phyloP scores from a whole-genome alignment of 1,140 invertebrate species.

The Zaprionus davidi region DNA sequence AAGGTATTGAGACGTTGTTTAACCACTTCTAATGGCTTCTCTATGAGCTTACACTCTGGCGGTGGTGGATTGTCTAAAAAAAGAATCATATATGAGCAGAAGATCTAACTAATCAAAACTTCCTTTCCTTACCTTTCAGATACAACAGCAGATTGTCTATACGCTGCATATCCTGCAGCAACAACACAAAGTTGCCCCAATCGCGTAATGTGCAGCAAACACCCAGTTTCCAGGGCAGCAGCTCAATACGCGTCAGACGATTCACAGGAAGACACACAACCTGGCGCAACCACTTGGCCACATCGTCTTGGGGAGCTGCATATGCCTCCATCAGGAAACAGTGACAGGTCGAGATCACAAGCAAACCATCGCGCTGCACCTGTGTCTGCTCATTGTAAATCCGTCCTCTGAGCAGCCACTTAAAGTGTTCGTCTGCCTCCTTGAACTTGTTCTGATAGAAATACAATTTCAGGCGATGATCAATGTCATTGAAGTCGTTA shows the following conservation, averaged over 20 bases:
- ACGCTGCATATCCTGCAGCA: conserved; percentile 72
- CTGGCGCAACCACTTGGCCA: conserved; percentile 76
- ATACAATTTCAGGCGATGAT: conserved; percentile 87
- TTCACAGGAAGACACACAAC: conserved; percentile 55
- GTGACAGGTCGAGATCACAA: conserved; percentile 86
- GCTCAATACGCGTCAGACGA: conserved; percentile 58
- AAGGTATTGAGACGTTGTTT: conserved; percentile 61
- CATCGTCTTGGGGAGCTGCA: conserved; percentile 84
- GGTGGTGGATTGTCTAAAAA: conserved; percentile 80
- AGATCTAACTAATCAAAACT: neutral
- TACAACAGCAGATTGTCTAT: conserved; percentile 72
- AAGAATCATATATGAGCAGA: neutral
- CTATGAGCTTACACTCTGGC: conserved; percentile 84
- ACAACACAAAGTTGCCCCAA: conserved; percentile 63
- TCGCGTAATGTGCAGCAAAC: conserved; percentile 60
- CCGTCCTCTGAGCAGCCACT: conserved; percentile 85
- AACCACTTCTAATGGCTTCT: conserved; percentile 70
- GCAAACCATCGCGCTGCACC: conserved; percentile 84
- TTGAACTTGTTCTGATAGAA: conserved; percentile 86
- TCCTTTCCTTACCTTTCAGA: conserved; percentile 56
- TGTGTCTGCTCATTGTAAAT: conserved; percentile 83
- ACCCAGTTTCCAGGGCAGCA: conserved; percentile 79
- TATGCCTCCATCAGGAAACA: conserved; percentile 85
- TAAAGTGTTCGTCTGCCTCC: conserved; percentile 85
- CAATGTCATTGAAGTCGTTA: conserved; percentile 85